Evolutionary conservation across 2,888 invertebrate genomes (phyloP).

Genomic region (Caradrina kadenii): DNA sequence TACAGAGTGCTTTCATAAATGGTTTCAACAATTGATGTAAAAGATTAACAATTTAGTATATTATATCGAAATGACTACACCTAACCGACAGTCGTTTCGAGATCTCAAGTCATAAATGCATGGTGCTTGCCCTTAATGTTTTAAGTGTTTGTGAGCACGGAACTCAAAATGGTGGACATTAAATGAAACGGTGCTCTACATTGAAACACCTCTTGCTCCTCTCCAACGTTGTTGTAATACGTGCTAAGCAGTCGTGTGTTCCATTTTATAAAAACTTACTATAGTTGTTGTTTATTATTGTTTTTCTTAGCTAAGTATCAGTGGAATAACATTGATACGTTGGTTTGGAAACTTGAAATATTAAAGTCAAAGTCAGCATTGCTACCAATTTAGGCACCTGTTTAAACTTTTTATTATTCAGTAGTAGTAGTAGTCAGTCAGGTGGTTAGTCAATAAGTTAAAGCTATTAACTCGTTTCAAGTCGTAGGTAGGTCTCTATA

Average conservation of each 20-base stretch:
- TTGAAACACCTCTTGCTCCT: constrained; percentile 70
- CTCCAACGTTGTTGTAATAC: constrained; percentile 50
- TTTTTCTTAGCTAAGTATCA: not conserved
- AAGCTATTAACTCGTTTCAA: too few species aligned
- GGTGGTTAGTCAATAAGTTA: too few species aligned
- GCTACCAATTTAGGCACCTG: too few species aligned
- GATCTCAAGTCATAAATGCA: constrained; percentile 67
- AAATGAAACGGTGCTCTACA: constrained; percentile 73
- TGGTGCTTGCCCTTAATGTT: constrained; percentile 69
- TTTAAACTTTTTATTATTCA: not conserved
- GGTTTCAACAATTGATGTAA: constrained; percentile 5
- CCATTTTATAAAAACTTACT: not conserved
- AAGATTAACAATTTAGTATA: constrained; percentile 13
- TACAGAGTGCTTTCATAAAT: not conserved
- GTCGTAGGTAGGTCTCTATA: too few species aligned
- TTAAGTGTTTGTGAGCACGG: constrained; percentile 70
- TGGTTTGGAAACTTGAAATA: too few species aligned
- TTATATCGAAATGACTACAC: constrained; percentile 21
- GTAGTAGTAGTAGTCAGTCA: too few species aligned
- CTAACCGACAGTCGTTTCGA: constrained; percentile 37
- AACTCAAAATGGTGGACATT: constrained; percentile 74
- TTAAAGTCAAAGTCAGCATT: too few species aligned
- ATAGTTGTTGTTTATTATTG: not conserved
- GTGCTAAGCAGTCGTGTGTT: constrained; percentile 16
- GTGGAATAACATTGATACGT: too few species aligned